Conservation (phyloP, 2,797 vertebrate species). For the Enoplosus armatus region DNA sequence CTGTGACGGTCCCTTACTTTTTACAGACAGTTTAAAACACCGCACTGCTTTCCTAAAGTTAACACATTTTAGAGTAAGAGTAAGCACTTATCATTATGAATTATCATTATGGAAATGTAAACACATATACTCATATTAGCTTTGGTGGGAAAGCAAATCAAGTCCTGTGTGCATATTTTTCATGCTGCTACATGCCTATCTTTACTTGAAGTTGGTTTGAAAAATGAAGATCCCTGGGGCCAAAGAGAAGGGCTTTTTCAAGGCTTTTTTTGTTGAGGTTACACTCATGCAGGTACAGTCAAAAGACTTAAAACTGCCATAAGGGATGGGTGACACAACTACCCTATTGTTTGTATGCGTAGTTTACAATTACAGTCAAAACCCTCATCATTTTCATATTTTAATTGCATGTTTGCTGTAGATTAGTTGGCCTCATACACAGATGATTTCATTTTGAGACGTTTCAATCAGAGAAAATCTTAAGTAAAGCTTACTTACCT, state of each 20-base stretch:
- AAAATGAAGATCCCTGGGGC: slow-evolving; percentile 78
- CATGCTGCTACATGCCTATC: slow-evolving; percentile 86
- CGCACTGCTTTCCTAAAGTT: not conserved
- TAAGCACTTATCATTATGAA: not conserved
- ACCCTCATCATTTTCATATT: not conserved
- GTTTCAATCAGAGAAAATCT: not conserved
- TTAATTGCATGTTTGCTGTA: not conserved
- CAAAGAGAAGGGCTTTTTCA: slow-evolving; percentile 70
- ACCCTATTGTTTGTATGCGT: slow-evolving; percentile 4
- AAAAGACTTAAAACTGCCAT: slow-evolving; percentile 38
- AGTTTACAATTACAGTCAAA: slow-evolving; percentile 1
- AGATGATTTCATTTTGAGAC: not conserved
- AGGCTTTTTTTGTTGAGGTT: slow-evolving; percentile 56
- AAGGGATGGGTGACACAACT: slow-evolving; percentile 33
- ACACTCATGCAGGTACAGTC: slow-evolving; percentile 50
- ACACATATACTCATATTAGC: slow-evolving; percentile 57
- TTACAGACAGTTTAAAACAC: not conserved
- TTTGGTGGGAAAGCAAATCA: slow-evolving; percentile 70
- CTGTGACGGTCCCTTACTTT: slow-evolving; percentile 1
- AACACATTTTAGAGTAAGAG: not conserved
- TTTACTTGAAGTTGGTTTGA: slow-evolving; percentile 75
- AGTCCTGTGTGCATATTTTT: slow-evolving; percentile 86
- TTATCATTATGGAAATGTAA: slow-evolving; percentile 35
- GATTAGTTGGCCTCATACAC: not conserved
- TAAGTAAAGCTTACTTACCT: too few species aligned